Evolutionary conservation across 2,113 vertebrate genomes (phyloP).

Genomic region (Gnathonemus longibarbis): DNA sequence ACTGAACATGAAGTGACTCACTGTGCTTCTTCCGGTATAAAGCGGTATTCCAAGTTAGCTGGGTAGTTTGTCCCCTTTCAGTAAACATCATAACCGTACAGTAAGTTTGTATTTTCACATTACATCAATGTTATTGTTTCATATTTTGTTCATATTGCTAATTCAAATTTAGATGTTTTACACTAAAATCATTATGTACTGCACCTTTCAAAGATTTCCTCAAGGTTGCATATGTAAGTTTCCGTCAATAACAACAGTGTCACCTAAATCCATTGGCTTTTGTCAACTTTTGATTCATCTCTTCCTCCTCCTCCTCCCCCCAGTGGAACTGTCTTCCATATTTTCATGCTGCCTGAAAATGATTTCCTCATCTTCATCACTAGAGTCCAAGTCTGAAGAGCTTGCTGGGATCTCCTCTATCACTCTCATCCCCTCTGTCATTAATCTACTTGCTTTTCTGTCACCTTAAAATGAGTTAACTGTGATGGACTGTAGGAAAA

Average conservation of each 20-base stretch:
- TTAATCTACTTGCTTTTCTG: neutral
- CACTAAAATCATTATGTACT: neutral
- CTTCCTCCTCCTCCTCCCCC: neutral
- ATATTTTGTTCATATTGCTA: neutral
- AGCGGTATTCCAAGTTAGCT: neutral
- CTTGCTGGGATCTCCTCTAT: constrained; percentile 4
- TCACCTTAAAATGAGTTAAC: constrained; percentile 8
- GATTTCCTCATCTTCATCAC: constrained; percentile 10
- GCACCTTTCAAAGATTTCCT: neutral
- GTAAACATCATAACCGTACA: too few species aligned
- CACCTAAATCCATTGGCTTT: constrained; percentile 7
- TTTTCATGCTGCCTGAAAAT: neutral
- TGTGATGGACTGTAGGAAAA: neutral
- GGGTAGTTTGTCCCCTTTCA: neutral
- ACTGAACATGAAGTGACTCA: neutral
- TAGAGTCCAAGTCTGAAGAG: constrained; percentile 8
- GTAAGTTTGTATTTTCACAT: neutral
- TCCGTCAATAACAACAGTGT: neutral
- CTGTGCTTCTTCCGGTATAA: neutral
- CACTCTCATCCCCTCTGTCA: neutral
- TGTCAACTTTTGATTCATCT: neutral
- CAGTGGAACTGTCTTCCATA: neutral
- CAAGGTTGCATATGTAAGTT: neutral
- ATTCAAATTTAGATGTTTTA: neutral
- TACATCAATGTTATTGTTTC: neutral